These are phyloP conservation scores for Tichodroma muraria DNA, from an alignment of 2,113 vertebrate genomes.

Conservation along the genomic window DNA sequence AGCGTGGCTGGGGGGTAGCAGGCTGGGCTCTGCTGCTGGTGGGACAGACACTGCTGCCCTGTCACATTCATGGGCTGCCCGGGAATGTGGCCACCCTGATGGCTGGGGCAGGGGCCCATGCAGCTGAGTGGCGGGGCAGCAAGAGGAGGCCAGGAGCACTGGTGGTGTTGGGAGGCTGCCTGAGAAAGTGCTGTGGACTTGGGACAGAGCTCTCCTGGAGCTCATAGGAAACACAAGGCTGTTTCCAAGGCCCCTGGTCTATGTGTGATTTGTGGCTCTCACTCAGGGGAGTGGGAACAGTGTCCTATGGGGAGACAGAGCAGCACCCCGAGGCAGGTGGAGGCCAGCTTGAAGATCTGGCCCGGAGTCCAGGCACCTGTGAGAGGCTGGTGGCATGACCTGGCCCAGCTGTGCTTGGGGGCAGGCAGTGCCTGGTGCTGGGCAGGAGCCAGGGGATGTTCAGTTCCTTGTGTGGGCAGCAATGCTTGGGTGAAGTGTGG, in stretches of 20 bases:
- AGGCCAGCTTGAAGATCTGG: neutral
- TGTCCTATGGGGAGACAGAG: rapidly evolving
- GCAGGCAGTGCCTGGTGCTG: neutral
- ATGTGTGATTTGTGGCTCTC: neutral
- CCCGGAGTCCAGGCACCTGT: too few relatives aligned
- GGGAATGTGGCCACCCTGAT: neutral
- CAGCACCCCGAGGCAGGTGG: rapidly evolving
- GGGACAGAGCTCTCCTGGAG: neutral
- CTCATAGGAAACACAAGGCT: neutral
- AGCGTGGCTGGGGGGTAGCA: neutral
- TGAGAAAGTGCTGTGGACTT: neutral
- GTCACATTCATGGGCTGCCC: neutral
- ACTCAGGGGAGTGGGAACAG: rapidly evolving
- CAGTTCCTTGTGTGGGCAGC: neutral
- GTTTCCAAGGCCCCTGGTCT: neutral
- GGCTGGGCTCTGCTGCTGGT: neutral
- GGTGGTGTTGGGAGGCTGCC: neutral
- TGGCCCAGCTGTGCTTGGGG: neutral
- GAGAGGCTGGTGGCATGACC: neutral
- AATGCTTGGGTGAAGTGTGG: rapidly evolving
- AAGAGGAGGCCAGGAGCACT: neutral
- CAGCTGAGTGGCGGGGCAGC: rapidly evolving
- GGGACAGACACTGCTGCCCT: neutral
- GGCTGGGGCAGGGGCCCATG: neutral
- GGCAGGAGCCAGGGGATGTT: neutral